Evolutionary conservation across 1,140 invertebrate species (phyloP), one percentile per base, ranked within the genome.

Genomic region (Ganaspis sp.): DNA sequence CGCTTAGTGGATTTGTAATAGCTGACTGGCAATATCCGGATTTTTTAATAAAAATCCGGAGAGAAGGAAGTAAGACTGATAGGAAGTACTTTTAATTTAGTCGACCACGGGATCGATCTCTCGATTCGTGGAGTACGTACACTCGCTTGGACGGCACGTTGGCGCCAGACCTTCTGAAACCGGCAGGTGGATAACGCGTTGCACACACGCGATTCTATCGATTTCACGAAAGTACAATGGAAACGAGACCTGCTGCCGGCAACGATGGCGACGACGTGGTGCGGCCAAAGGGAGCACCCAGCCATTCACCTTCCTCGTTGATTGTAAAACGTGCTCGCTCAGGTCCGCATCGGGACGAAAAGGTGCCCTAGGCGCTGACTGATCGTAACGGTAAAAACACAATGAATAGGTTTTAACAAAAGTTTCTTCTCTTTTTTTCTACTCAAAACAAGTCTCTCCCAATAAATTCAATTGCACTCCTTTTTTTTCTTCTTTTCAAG

Each of bases 151-250:
- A 75, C 80, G 81, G 76, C 80, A 79, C 42, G 77, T 78, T 84
- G 87, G 83, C 86, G 85, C 83, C 85, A 83, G 82, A 85, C 84
- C 83, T 87, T 85, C 86, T 85, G 86, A 81, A 84, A 79, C 79
- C 82, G 84, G 85, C 87, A 89, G 85, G 87, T 88, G 83, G 83
- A 85, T 87, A 89, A 88, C 84, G 84, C 83, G 80, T 77, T 72
- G 81, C 81, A 82, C 80, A 85, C 86, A 89, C 88, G 86, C 87
- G 84, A 89, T 81, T 85, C 78, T 84, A 88, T 88, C 84, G 87
- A 88, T 88, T 87, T 74, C 82, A 79, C 75, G 79, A 83, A 73
- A 73, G 81, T 76, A 86, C 82, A 87, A 87, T 86, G 85, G 84
- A 78, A 73, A 53, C 72, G 81, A 54, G 81, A 54, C 49, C 74